These are phyloP conservation scores for Brachionus rotundiformis DNA, from an alignment of 1,140 invertebrate species.

Conservation along the genomic window DNA sequence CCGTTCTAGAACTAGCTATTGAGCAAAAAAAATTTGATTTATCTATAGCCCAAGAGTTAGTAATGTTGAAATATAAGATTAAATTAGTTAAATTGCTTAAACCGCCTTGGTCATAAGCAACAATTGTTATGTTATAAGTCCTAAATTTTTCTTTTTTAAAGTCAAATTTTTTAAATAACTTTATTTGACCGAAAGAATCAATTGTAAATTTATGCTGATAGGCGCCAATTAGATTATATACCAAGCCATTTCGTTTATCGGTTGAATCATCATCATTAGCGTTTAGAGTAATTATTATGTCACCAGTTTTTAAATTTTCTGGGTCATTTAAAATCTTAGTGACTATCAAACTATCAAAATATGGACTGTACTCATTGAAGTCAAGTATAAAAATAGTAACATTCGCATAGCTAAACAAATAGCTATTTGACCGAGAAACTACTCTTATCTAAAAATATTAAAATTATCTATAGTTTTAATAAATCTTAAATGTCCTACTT, in stretches of 20 bases:
- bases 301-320: neutral
- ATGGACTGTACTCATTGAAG: slow-evolving; percentile 12
- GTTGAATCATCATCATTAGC: neutral
- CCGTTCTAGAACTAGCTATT: neutral
- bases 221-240: slow-evolving; percentile 3
- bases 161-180: slow-evolving; percentile 27
- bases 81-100: slow-evolving; percentile 12
- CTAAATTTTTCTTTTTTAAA: neutral
- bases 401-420: neutral
- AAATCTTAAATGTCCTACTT: neutral
- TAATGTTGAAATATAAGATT: slow-evolving; percentile 16
- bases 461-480: neutral
- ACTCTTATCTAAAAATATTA: slow-evolving; percentile 31
- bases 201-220: slow-evolving; percentile 43
- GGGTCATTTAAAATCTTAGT: slow-evolving; percentile 4
- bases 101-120: slow-evolving; percentile 17
- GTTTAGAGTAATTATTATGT: neutral
- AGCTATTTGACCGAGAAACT: neutral
- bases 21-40: neutral
- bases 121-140: slow-evolving; percentile 14
- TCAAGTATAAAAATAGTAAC: slow-evolving; percentile 5
- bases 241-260: neutral
- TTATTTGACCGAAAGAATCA: slow-evolving; percentile 25
- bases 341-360: neutral
- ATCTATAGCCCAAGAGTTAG: neutral